Percentiles rank a stretch among this genome's conserved stretches.
These are phyloP conservation scores for Pyrochroa serraticornis DNA, from an alignment of 2,888 invertebrate genomes.

Conservation along the genomic window DNA sequence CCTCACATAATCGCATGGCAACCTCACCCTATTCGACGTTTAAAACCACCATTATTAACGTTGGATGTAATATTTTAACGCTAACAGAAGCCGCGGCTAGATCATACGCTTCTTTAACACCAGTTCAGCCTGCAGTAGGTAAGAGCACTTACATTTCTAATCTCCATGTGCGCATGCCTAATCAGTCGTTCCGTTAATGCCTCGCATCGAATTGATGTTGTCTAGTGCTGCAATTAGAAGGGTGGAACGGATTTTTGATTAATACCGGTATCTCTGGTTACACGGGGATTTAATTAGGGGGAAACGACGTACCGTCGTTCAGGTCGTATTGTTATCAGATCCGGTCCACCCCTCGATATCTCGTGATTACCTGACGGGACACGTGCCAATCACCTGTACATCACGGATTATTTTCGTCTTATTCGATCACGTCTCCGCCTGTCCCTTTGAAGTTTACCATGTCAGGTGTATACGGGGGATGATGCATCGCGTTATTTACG, in stretches of 20 bases:
- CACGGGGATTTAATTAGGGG: not conserved
- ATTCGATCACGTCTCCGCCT: slow-evolving; percentile 29
- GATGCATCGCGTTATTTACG: slow-evolving; percentile 37
- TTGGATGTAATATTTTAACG: slow-evolving; percentile 36
- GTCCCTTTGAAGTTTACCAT: slow-evolving; percentile 16
- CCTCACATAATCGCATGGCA: no score
- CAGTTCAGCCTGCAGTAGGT: slow-evolving; percentile 61
- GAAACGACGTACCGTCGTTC: not conserved
- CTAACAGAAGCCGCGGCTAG: slow-evolving; percentile 60
- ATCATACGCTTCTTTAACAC: slow-evolving; percentile 64
- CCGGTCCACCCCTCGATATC: not conserved
- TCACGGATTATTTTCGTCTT: slow-evolving; percentile 45
- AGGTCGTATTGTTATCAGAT: not conserved
- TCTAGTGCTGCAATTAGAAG: no score
- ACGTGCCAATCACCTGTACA: slow-evolving; percentile 46
- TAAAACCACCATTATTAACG: slow-evolving; percentile 4
- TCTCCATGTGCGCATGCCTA: no score
- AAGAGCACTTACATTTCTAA: slow-evolving; percentile 46
- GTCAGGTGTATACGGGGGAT: slow-evolving; percentile 25
- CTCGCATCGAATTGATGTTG: not conserved
- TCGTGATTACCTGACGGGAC: slow-evolving; percentile 37
- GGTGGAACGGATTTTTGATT: no score
- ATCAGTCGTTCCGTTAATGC: slow-evolving; percentile 12
- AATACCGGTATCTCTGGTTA: not conserved
- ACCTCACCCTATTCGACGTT: not conserved